phyloP scores from a whole-genome alignment of 2,888 invertebrate genomes.

The Podabrus alpinus region DNA sequence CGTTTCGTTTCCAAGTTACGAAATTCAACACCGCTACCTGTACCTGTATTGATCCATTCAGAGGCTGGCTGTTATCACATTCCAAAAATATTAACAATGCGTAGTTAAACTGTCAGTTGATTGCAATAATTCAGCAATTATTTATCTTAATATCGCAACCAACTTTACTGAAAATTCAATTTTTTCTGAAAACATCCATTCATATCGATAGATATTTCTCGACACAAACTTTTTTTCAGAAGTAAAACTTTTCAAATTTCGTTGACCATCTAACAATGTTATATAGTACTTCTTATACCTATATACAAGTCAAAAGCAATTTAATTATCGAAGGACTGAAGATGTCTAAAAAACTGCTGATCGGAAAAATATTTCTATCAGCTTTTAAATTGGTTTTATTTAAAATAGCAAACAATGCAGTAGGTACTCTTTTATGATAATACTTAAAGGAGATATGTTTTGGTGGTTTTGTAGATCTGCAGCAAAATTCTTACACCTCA shows the following conservation, averaged over 20 bases:
- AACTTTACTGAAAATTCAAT: neutral
- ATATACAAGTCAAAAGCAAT: neutral
- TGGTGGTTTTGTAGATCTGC: neutral
- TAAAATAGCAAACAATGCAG: too few species aligned
- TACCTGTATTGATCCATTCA: constrained; percentile 12
- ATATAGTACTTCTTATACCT: too few species aligned
- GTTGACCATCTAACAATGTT: neutral
- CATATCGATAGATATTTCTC: neutral
- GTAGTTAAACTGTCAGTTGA: neutral
- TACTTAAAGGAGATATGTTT: neutral
- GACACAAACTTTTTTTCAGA: neutral
- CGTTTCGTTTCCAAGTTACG: constrained; percentile 9
- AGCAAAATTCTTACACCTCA: neutral
- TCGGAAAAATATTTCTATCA: too few species aligned
- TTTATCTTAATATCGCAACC: neutral
- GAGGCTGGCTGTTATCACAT: neutral
- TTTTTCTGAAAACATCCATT: neutral
- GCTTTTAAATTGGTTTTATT: too few species aligned
- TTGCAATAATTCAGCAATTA: neutral
- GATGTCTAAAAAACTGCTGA: neutral
- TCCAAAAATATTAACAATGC: neutral
- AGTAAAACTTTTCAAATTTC: neutral
- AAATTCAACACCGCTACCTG: constrained; percentile 1
- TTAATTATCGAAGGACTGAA: neutral
- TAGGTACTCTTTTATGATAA: too few species aligned